Evolutionary conservation across 2,113 vertebrate species (phyloP), one percentile per base, ranked within the genome.

Genomic region (Notothenia rossii): DNA sequence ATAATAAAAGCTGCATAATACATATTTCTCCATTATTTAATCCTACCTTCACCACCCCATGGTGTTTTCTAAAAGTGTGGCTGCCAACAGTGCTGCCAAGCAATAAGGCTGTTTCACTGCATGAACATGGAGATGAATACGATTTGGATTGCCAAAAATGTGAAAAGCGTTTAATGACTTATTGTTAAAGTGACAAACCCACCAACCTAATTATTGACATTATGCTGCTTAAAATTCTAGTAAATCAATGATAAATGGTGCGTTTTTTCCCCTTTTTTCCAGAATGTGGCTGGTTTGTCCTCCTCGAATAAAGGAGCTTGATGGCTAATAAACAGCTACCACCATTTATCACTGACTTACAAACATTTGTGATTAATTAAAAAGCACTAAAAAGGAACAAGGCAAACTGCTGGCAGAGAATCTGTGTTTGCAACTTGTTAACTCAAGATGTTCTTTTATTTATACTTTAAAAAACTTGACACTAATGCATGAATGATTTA

Each of bases 1-100:
- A 74, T 60, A 43, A 51, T 60, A 59, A 72, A 61, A 62, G 20
- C 1, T 58, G 17, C 20, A 48, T 64, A 49, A 70, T 70, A 43
- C 61, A 51, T 77, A 50, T 56, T 49, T 48, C 15, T 65, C 18
- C 55, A 12, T 75, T 67, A 60, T 78, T 67, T 71, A 71, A 70
- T 18, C 40, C 36, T 67, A 50, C 33, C 43, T 75, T 53, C 40
- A 20, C 6, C 67, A 59, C 50, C 29, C 13, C 14, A 53, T 75
- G 60, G 11, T 2, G 10, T 55, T 60, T 65, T 66, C 15, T 46
- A 45, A 54, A 79, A 72, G 3, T 54, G 45, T 50, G 66, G 46
- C 36, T 49, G 49, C 70, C 59, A 18, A 62, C 25, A 61, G 64
- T 61, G 75, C 36, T 6, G 14, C 43, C 45, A 29, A 64, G 46